Evolutionary conservation across 2,113 vertebrate genomes (phyloP).

Genomic region (Nerophis lumbriciformis): DNA sequence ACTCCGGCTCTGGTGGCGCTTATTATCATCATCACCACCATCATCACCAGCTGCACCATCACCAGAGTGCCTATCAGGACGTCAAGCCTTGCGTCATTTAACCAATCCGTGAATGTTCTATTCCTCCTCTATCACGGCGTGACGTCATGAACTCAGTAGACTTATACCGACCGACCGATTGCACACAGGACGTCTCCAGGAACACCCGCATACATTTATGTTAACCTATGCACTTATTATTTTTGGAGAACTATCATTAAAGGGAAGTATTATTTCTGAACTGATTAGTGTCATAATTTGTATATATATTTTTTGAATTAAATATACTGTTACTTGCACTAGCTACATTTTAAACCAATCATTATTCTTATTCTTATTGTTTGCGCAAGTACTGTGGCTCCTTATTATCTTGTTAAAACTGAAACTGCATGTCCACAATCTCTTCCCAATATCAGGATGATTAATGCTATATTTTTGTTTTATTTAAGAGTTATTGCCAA

Average conservation of each 20-base stretch:
- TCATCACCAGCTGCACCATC: conserved; percentile 77
- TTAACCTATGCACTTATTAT: conserved; percentile 29
- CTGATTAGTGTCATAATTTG: not conserved
- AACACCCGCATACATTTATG: conserved; percentile 2
- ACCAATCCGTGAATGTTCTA: conserved; percentile 26
- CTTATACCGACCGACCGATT: too few species aligned
- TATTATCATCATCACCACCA: conserved; percentile 81
- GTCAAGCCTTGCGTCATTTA: conserved; percentile 97
- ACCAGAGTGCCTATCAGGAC: conserved; percentile 90
- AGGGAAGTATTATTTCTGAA: conserved; percentile 2
- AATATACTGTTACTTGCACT: not conserved
- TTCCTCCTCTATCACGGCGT: too few species aligned
- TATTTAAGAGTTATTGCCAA: too few species aligned
- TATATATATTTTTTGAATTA: not conserved
- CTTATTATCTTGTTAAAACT: too few species aligned
- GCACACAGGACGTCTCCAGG: too few species aligned
- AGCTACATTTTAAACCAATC: not conserved
- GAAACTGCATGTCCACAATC: too few species aligned
- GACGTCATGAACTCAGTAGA: too few species aligned
- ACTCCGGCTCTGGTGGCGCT: conserved; percentile 81
- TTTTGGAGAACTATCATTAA: conserved; percentile 35
- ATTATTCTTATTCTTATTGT: not conserved
- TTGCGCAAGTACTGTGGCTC: too few species aligned
- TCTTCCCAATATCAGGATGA: too few species aligned
- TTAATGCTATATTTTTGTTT: too few species aligned